phyloP scores from a whole-genome alignment of 2,113 vertebrate species.

The Hemicordylus capensis region DNA sequence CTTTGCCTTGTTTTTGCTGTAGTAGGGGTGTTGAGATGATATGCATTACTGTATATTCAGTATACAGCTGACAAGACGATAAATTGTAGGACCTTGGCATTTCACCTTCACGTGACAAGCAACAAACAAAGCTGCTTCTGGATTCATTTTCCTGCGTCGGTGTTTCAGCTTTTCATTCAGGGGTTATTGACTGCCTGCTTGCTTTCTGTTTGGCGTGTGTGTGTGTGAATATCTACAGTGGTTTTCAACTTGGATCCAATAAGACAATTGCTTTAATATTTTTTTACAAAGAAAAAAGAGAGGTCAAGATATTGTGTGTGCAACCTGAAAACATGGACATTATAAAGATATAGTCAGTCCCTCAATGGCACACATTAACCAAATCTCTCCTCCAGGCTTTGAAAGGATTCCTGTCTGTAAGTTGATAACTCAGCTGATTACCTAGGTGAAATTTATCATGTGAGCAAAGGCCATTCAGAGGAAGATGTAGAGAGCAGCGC shows the following conservation, averaged over 20 bases:
- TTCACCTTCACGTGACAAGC: background rate
- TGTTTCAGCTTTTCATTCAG: background rate
- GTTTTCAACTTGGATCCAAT: background rate
- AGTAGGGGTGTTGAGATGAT: too few species aligned
- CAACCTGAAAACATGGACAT: background rate
- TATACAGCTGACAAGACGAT: too few species aligned
- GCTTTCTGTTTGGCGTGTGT: background rate
- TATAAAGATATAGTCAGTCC: background rate
- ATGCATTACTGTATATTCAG: too few species aligned
- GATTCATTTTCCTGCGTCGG: background rate
- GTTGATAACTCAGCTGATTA: conserved; percentile 5
- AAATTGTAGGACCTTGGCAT: background rate
- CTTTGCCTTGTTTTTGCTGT: too few species aligned
- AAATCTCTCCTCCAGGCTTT: background rate
- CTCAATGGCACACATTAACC: background rate
- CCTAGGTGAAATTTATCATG: conserved; percentile 32
- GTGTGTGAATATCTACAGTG: background rate
- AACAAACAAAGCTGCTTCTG: background rate
- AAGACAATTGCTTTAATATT: background rate
- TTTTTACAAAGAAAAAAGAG: background rate
- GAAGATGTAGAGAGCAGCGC: background rate
- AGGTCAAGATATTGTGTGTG: background rate
- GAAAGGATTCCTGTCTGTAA: background rate
- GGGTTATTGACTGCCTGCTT: background rate
- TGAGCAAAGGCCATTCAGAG: conserved; percentile 12